Evolutionary conservation across 2,888 invertebrate species (phyloP), one percentile per base, ranked within the genome.

Genomic region (Cephus sareptanus): DNA sequence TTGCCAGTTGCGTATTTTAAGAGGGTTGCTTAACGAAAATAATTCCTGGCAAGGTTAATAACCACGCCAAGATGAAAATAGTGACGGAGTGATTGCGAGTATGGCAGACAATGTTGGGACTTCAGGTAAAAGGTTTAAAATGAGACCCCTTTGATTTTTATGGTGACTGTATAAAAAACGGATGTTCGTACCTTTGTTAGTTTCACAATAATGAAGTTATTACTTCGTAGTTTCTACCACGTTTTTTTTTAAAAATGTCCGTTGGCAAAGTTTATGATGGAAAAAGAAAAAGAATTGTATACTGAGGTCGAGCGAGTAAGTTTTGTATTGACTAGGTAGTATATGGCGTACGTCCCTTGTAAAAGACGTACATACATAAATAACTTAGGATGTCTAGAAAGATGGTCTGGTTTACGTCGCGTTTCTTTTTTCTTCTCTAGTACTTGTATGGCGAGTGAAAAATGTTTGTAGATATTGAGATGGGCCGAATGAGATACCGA

Each of bases 1-100:
- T 40, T 76, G 73, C 69, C 76, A 71, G 71, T 71, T 71, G 71
- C 71, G 71, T 71, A 71, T 71, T 71, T 71, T 71, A 23, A 71
- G 71, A 71, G 71, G 71, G 31, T 71, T 34, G 71, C 31, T 71
- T 33, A 71, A 71, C 34, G 23, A 30, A 71, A 71, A 71, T 71
- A 71, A 33, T 33, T 34, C 15, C 30, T 71, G 71, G 34, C 71
- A 71, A 71, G 71, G 33, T 71, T 71, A 71, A 33, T 34, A 71
- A 34, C 71, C 71, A 71, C 23, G 23, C 56, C 23, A 56, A 56
- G 9, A 56, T 23, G 56, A 56, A 56, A 23, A 56, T 23, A 23
- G 23, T 56, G 56, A 56, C 1, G 56, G 2, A 56, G 23, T 56
- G 23, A 23, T 56, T 23, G 56, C 9, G 23, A 56, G 9, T 56